These are phyloP conservation scores for Solenopsis fugax DNA, from an alignment of 1,140 invertebrate genomes.

Conservation along the genomic window DNA sequence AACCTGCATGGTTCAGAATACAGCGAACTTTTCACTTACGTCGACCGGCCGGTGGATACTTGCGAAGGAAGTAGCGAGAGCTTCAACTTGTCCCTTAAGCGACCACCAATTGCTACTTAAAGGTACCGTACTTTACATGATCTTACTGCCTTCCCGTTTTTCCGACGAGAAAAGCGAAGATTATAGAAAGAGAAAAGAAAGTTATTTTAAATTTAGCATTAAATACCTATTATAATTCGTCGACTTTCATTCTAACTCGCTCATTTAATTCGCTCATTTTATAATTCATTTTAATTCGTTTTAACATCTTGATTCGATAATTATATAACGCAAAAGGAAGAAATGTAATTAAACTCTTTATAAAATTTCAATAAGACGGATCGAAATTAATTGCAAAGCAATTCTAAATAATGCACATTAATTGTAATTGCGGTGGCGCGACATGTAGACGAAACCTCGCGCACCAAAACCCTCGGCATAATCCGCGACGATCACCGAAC, in stretches of 20 bases:
- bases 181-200: not conserved
- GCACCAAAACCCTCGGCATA: not conserved
- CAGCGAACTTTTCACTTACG: slow-evolving; percentile 45
- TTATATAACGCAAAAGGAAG: not conserved
- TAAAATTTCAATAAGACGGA: not conserved
- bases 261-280: not conserved
- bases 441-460: not conserved
- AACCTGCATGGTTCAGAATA: not conserved
- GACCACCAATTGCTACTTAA: slow-evolving; percentile 8
- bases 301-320: not conserved
- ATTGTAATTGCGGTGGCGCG: not conserved
- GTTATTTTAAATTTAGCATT: not conserved
- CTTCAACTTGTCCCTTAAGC: slow-evolving; percentile 8
- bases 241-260: not conserved
- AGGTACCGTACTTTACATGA: not conserved
- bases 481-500: slow-evolving; percentile 9
- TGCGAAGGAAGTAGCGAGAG: slow-evolving; percentile 17
- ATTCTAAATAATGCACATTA: not conserved
- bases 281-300: not conserved
- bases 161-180: not conserved
- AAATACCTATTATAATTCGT: not conserved
- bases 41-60: not conserved
- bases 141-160: not conserved
- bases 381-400: not conserved
- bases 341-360: not conserved